Percentiles rank a stretch among this genome's conserved stretches.
Evolutionary conservation across 2,113 vertebrate genomes (phyloP).

Genomic region (Peromyscus maniculatus): DNA sequence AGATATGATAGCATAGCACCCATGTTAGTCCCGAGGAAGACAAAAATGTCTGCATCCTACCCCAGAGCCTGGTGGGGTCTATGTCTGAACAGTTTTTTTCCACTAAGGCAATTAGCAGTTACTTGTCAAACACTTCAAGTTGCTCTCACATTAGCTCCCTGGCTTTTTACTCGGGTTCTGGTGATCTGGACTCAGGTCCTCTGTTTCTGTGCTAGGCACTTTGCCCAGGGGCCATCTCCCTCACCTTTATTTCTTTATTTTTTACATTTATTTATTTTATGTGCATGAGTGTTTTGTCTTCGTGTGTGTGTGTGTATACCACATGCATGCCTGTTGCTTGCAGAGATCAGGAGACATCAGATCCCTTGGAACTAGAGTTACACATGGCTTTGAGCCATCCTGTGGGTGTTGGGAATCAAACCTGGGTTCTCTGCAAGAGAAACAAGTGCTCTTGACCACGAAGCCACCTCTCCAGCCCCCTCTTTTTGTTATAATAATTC

Average conservation of each 20-base stretch:
- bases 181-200: not conserved
- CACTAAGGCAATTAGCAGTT: not conserved
- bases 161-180: not conserved
- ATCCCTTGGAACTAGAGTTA: not conserved
- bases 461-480: not conserved
- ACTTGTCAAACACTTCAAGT: not conserved
- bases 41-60: not conserved
- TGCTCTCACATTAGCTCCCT: not conserved
- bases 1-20: not conserved
- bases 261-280: not conserved
- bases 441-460: not conserved
- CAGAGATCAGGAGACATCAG: not conserved
- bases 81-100: not conserved
- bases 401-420: not conserved
- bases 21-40: not conserved
- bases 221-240: not conserved
- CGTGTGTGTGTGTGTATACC: not conserved
- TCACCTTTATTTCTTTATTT: not conserved
- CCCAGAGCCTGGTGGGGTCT: not conserved
- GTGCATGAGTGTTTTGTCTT: not conserved
- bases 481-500: not conserved
- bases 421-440: not conserved
- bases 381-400: not conserved
- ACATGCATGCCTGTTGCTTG: not conserved
- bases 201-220: not conserved